phyloP scores from a whole-genome alignment of 2,797 vertebrate genomes.

The Lacerta agilis region DNA sequence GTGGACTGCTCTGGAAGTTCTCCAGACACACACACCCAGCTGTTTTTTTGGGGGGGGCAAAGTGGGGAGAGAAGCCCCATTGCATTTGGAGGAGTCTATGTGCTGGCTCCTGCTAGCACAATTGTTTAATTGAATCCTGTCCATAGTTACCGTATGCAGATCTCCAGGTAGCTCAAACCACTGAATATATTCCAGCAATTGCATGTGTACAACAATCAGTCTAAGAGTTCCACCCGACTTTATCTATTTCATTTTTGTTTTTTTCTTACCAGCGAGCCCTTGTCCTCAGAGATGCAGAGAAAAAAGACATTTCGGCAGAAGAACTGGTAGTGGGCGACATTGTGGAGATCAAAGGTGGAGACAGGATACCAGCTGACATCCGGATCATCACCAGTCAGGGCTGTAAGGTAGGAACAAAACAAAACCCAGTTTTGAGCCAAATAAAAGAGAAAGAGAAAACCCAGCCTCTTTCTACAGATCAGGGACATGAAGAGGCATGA shows the following conservation, averaged over 20 bases:
- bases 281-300: conserved; percentile 79
- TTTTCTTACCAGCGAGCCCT: conserved; percentile 77
- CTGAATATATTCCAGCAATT: not conserved
- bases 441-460: not conserved
- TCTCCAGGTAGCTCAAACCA: not conserved
- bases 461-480: not conserved
- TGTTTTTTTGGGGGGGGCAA: no score
- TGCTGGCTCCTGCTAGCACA: no score
- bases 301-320: conserved; percentile 77
- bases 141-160: not conserved
- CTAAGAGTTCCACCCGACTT: not conserved
- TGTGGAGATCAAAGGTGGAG: conserved; percentile 83
- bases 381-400: conserved; percentile 77
- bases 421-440: not conserved
- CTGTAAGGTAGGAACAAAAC: conserved; percentile 74
- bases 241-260: not conserved
- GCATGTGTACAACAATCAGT: not conserved
- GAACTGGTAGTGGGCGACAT: conserved; percentile 82
- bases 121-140: no score
- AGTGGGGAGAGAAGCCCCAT: no score
- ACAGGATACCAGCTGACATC: conserved; percentile 82
- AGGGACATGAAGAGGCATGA: not conserved
- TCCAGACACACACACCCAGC: no score
- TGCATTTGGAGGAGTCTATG: no score
- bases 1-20: no score